Evolutionary conservation across 2,113 vertebrate species (phyloP).

Genomic region (Rattus rattus): DNA sequence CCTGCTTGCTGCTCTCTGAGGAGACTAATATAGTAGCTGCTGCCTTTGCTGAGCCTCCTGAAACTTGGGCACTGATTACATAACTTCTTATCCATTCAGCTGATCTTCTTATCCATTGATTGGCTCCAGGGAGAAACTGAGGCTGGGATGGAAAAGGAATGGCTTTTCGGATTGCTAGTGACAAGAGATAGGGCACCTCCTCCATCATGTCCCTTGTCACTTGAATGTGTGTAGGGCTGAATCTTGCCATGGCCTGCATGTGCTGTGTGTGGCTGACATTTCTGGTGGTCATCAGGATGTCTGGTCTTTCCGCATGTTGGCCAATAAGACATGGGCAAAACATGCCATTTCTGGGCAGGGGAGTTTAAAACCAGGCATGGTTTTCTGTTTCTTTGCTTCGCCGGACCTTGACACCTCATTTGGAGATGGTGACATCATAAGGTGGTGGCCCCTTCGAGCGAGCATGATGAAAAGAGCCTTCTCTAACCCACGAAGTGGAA

Average conservation of each 20-base stretch:
- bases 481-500: background rate
- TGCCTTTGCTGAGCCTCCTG: background rate
- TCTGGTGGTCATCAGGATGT: background rate
- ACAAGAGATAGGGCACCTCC: background rate
- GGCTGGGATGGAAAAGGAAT: background rate
- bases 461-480: accelerated
- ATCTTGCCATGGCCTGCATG: background rate
- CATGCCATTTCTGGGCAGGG: background rate
- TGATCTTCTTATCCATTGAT: too few species aligned
- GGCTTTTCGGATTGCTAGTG: background rate
- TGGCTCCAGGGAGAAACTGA: background rate
- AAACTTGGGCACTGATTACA: background rate
- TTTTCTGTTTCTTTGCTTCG: background rate
- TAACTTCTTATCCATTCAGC: background rate
- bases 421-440: background rate
- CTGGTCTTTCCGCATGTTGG: background rate
- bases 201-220: background rate
- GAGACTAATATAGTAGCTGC: too few species aligned
- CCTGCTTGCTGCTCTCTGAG: background rate
- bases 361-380: accelerated
- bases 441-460: background rate
- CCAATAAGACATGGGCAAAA: background rate
- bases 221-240: background rate
- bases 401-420: background rate
- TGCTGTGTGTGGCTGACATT: background rate